Conservation (phyloP, 2,888 invertebrate genomes). For the Drosophila kambysellisi region DNA sequence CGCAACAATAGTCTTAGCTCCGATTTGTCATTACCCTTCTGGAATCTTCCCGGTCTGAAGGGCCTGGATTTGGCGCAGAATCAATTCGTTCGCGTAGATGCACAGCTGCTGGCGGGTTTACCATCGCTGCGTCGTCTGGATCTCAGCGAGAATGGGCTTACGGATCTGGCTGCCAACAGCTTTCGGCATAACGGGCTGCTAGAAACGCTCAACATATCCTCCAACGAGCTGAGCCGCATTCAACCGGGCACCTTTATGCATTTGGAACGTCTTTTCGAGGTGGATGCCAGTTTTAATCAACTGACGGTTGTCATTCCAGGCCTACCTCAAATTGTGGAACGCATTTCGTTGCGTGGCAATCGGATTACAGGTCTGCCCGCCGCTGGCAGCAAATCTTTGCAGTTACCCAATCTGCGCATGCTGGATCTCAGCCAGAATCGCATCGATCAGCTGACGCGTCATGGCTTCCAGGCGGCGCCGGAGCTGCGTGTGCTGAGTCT, state of each 20-base stretch:
- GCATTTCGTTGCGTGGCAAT: slow-evolving; percentile 90
- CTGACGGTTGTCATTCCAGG: slow-evolving; percentile 92
- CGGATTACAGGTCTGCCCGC: slow-evolving; percentile 89
- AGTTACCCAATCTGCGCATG: slow-evolving; percentile 90
- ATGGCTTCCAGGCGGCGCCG: slow-evolving; percentile 88
- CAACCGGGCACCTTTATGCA: slow-evolving; percentile 92
- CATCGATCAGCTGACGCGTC: slow-evolving; percentile 89
- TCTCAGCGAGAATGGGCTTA: slow-evolving; percentile 90
- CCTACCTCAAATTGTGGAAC: slow-evolving; percentile 91
- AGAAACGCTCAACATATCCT: slow-evolving; percentile 92
- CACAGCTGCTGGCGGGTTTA: slow-evolving; percentile 90
- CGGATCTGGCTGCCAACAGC: slow-evolving; percentile 89
- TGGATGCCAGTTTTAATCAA: slow-evolving; percentile 91
- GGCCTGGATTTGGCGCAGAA: slow-evolving; percentile 93
- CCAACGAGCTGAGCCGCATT: slow-evolving; percentile 89
- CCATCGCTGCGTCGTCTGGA: slow-evolving; percentile 92
- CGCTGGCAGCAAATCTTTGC: slow-evolving; percentile 89
- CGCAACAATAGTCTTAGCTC: slow-evolving; percentile 93
- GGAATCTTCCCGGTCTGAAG: slow-evolving; percentile 94
- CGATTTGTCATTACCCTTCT: slow-evolving; percentile 90
- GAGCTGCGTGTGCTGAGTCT: slow-evolving; percentile 90
- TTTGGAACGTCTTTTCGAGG: slow-evolving; percentile 90
- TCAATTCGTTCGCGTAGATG: slow-evolving; percentile 89
- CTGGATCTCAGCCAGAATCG: slow-evolving; percentile 91
- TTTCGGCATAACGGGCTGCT: slow-evolving; percentile 90